Percentiles rank a stretch among this genome's conserved stretches.
phyloP scores from a whole-genome alignment of 35 echinoderm and acorn worm genomes.

The Patiria miniata region DNA sequence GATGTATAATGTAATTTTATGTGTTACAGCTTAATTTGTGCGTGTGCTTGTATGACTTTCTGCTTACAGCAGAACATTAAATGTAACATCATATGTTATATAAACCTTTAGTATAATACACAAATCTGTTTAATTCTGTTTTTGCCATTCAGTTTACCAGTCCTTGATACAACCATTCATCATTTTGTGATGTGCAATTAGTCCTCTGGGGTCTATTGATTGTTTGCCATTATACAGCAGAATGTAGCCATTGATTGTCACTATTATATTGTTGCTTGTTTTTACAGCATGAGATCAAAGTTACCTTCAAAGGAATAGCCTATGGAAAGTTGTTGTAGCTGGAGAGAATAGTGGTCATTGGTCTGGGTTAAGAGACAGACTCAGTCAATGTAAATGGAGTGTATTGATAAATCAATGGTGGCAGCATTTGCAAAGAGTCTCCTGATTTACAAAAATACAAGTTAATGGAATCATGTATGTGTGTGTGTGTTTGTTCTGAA shows the following conservation, averaged over 20 bases:
- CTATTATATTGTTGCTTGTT: slow-evolving; percentile 15
- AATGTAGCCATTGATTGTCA: slow-evolving; percentile 1
- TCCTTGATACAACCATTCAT: too few relatives aligned
- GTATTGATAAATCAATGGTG: neutral
- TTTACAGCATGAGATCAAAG: neutral
- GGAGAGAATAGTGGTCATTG: neutral
- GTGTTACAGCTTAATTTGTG: too few relatives aligned
- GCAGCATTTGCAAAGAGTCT: neutral
- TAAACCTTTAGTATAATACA: too few relatives aligned
- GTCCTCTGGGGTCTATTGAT: neutral
- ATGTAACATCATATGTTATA: too few relatives aligned
- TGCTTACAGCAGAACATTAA: too few relatives aligned
- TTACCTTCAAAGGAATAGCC: neutral
- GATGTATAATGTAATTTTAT: too few relatives aligned
- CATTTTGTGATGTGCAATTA: neutral
- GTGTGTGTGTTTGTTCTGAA: neutral
- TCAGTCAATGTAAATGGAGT: neutral
- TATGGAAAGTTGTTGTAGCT: too few relatives aligned
- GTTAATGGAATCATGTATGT: neutral
- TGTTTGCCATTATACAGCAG: neutral
- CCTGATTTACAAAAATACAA: neutral
- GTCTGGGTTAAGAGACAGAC: neutral
- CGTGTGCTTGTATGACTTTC: too few relatives aligned
- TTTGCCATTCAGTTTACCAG: too few relatives aligned
- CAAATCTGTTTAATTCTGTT: too few relatives aligned